A percentile compares a stretch with the other conserved stretches of the same genome.
phyloP scores from a whole-genome alignment of 2,113 vertebrate species.

The Rhagologus leucostigma region DNA sequence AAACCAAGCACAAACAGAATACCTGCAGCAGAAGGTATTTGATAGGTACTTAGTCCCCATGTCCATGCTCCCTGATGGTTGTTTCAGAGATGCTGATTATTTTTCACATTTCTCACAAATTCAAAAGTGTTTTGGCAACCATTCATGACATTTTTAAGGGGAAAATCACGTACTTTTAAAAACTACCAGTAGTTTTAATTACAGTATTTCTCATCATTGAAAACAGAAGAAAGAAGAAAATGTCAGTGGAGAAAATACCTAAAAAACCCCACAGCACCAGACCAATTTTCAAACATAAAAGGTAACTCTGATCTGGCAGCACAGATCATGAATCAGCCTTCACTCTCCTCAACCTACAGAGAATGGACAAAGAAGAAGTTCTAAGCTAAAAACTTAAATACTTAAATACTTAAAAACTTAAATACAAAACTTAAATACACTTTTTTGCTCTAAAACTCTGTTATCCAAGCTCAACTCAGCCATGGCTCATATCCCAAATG shows the following conservation, averaged over 20 bases:
- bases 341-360: background rate
- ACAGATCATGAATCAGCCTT: background rate
- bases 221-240: background rate
- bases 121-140: background rate
- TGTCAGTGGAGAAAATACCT: background rate
- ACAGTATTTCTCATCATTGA: background rate
- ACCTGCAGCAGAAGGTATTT: background rate
- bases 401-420: too few relatives aligned
- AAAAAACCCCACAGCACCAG: background rate
- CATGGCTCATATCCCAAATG: background rate
- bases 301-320: background rate
- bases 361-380: background rate
- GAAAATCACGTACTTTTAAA: background rate
- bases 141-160: background rate
- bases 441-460: background rate
- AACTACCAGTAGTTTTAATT: background rate
- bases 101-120: background rate
- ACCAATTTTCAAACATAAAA: background rate
- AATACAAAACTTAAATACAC: too few relatives aligned
- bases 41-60: background rate
- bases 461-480: background rate
- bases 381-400: too few relatives aligned
- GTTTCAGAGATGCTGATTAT: background rate
- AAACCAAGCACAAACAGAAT: background rate
- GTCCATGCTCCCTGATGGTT: background rate